Evolutionary conservation across 1,140 invertebrate genomes (phyloP).

Genomic region (Luehdorfia chinensis): DNA sequence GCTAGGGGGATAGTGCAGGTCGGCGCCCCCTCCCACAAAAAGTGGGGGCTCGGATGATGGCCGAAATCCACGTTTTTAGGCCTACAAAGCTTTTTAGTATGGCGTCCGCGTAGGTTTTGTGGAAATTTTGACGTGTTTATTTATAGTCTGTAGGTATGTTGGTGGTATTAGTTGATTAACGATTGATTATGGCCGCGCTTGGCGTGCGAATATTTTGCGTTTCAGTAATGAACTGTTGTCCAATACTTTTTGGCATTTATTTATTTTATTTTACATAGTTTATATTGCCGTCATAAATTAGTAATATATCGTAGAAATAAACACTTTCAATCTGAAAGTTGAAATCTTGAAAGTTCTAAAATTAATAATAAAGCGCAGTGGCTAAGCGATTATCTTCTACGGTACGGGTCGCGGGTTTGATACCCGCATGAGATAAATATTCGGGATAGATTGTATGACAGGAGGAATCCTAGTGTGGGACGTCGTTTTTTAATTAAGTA

Average conservation of each 20-base stretch:
- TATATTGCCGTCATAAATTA: no score
- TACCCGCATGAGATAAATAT: no score
- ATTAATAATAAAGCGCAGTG: no score
- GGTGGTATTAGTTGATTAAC: constrained; percentile 26
- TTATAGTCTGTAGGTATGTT: constrained; percentile 37
- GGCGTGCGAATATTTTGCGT: constrained; percentile 5
- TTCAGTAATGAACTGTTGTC: background rate
- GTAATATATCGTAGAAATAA: no score
- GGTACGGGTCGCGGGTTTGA: no score
- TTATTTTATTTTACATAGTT: background rate
- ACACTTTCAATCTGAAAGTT: no score
- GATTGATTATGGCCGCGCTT: constrained; percentile 12
- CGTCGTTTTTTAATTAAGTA: no score
- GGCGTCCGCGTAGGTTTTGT: constrained; percentile 48
- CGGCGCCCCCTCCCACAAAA: constrained; percentile 26
- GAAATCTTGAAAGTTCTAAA: no score
- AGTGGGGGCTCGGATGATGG: constrained; percentile 45
- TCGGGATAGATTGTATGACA: no score
- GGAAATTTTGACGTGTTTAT: constrained; percentile 55
- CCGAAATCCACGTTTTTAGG: constrained; percentile 70
- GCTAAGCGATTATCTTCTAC: no score
- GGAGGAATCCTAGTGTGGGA: no score
- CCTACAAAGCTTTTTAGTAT: constrained; percentile 70
- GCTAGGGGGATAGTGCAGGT: constrained; percentile 54
- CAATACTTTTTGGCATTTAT: background rate